These are phyloP conservation scores for Cerastis rubricosa DNA, from an alignment of 2,888 invertebrate species.

Conservation along the genomic window DNA sequence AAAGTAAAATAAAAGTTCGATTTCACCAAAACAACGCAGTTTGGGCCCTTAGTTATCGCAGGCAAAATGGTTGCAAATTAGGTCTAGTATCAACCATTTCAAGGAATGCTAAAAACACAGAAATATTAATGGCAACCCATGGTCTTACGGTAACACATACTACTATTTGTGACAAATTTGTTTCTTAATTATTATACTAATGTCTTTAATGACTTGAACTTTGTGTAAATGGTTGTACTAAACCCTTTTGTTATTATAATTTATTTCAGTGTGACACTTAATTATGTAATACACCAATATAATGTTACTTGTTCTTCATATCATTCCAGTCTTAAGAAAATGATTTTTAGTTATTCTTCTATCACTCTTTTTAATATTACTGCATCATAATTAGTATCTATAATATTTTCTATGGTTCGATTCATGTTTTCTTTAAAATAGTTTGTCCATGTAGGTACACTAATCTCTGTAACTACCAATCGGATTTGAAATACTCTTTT, in stretches of 20 bases:
- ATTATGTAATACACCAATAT: not conserved
- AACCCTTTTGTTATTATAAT: too few species aligned
- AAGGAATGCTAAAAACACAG: too few species aligned
- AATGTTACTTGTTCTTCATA: not conserved
- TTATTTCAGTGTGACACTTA: too few species aligned
- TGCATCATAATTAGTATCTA: not conserved
- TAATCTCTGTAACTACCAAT: not conserved
- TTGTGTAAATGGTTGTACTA: not conserved
- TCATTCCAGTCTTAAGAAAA: not conserved
- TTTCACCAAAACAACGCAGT: too few species aligned
- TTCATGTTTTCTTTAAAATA: not conserved
- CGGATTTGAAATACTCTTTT: not conserved
- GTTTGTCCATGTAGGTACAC: too few species aligned
- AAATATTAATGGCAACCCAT: not conserved
- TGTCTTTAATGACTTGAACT: not conserved
- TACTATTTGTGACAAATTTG: slow-evolving; percentile 2
- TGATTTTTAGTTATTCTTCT: not conserved
- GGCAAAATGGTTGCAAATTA: too few species aligned
- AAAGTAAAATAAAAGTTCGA: too few species aligned
- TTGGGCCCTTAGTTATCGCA: too few species aligned
- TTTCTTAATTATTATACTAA: not conserved
- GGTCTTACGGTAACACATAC: not conserved
- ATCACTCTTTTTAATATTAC: not conserved
- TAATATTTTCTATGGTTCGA: not conserved
- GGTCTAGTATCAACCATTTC: too few species aligned